phyloP scores from a whole-genome alignment of 2,888 invertebrate genomes.

The Ferrisia virgata region DNA sequence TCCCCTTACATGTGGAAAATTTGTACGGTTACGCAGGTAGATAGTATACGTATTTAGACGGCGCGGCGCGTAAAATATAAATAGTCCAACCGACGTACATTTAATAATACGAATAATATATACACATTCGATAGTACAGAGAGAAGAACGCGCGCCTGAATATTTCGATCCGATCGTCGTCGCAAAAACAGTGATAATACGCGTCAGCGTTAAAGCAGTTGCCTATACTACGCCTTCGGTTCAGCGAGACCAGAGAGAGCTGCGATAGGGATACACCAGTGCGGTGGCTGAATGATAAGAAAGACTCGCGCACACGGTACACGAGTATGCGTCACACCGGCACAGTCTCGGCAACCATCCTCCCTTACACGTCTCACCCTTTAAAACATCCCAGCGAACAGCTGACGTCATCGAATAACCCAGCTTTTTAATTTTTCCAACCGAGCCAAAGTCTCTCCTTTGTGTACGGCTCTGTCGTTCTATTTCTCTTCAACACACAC shows the following conservation, averaged over 20 bases:
- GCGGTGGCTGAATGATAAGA: slow-evolving; percentile 36
- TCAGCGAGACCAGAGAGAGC: slow-evolving; percentile 10
- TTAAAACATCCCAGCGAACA: neutral
- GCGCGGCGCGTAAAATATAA: neutral
- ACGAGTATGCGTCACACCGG: slow-evolving; percentile 36
- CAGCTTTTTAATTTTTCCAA: neutral
- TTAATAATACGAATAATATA: neutral
- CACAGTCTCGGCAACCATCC: slow-evolving; percentile 18
- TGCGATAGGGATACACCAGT: slow-evolving; percentile 4
- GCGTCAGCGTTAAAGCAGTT: slow-evolving; percentile 33
- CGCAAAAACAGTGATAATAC: slow-evolving; percentile 23
- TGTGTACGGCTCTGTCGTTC: neutral
- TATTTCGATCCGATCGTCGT: neutral
- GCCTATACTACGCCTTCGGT: slow-evolving; percentile 26
- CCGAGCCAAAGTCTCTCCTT: neutral
- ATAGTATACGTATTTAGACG: too few species aligned
- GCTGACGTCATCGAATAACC: slow-evolving; percentile 40
- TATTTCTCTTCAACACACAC: too few species aligned
- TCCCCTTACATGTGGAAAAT: too few species aligned
- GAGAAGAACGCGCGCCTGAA: slow-evolving; percentile 32
- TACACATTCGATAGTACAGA: neutral
- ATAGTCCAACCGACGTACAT: too few species aligned
- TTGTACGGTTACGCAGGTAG: too few species aligned
- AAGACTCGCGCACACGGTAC: slow-evolving; percentile 33
- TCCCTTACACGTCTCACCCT: neutral